A percentile compares a stretch with the other conserved stretches of the same genome.
phyloP scores from a whole-genome alignment of 2,797 vertebrate species.

The Centropyge bicolor region DNA sequence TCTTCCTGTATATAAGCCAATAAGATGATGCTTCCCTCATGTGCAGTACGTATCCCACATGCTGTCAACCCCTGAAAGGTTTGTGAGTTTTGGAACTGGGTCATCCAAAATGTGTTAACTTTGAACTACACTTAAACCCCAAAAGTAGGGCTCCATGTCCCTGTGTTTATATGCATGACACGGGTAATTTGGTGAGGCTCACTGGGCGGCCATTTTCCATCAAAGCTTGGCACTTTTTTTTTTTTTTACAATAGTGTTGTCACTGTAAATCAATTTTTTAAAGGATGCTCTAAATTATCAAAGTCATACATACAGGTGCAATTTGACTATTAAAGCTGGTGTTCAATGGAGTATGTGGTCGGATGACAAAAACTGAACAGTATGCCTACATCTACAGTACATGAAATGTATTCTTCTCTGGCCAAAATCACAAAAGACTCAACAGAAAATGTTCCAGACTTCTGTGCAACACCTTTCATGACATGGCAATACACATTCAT shows the following conservation, averaged over 20 bases:
- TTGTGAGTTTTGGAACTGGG: slow-evolving; percentile 3
- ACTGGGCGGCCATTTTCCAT: not conserved
- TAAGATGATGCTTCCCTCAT: not conserved
- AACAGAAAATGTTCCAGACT: not conserved
- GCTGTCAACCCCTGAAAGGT: not conserved
- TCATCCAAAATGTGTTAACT: slow-evolving; percentile 7
- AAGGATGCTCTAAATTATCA: not conserved
- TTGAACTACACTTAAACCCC: not conserved
- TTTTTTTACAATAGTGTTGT: not conserved
- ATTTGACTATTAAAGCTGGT: not conserved
- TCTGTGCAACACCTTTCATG: slow-evolving; percentile 1
- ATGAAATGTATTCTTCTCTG: not conserved
- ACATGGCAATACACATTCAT: not conserved
- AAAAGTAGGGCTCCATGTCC: not conserved
- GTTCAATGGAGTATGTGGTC: not conserved
- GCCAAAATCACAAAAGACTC: not conserved
- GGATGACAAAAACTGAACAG: not conserved
- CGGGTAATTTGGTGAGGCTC: not conserved
- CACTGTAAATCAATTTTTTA: not conserved
- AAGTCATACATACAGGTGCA: not conserved
- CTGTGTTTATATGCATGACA: slow-evolving; percentile 2
- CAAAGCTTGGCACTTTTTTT: not conserved
- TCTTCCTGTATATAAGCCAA: not conserved
- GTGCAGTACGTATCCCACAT: not conserved
- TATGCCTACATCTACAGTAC: not conserved